Conservation (phyloP, 1,140 invertebrate species). For the Dermatophagoides farinae region DNA sequence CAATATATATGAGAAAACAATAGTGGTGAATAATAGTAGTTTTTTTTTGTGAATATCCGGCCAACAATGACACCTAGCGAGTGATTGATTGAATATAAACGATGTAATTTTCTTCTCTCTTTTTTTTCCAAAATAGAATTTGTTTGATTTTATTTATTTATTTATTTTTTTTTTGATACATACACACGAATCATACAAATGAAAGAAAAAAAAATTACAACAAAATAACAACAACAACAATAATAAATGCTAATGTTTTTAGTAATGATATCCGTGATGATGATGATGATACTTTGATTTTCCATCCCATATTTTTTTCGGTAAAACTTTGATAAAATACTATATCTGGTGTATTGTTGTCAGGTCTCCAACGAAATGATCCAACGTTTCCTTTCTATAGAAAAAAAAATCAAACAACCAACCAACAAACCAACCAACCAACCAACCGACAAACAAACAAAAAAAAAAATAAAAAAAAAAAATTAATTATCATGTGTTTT, state of each 20-base stretch:
- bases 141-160: too few species aligned
- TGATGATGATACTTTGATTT: conserved; percentile 49
- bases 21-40: background rate
- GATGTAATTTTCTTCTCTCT: too few species aligned
- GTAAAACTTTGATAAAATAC: conserved; percentile 54
- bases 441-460: background rate
- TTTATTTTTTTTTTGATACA: too few species aligned
- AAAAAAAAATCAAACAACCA: background rate
- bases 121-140: background rate
- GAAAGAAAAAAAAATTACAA: background rate
- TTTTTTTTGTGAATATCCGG: background rate
- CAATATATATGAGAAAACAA: too few species aligned
- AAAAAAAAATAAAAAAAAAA: background rate
- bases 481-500: background rate
- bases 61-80: background rate
- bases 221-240: background rate
- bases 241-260: too few species aligned
- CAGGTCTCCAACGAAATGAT: conserved; percentile 64
- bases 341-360: conserved; percentile 61
- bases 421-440: background rate
- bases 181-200: too few species aligned
- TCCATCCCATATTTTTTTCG: conserved; percentile 73
- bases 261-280: conserved; percentile 19
- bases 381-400: conserved; percentile 47
- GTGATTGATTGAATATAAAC: background rate